phyloP scores from a whole-genome alignment of 2,888 invertebrate species.

The Euplagia quadripunctaria region DNA sequence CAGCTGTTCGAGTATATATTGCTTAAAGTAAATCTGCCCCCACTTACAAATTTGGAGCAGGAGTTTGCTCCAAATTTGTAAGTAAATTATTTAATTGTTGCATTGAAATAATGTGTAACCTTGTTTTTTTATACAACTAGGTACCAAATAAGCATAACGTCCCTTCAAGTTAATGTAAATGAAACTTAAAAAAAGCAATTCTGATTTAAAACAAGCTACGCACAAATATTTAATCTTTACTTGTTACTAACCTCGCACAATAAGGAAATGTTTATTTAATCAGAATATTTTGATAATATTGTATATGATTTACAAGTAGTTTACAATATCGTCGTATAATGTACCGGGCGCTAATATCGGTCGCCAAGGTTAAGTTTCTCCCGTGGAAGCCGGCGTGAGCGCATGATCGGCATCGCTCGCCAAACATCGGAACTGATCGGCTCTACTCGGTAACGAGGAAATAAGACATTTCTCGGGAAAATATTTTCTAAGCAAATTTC shows the following conservation, averaged over 20 bases:
- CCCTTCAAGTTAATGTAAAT: too few species aligned
- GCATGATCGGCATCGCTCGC: conserved; percentile 48
- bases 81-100: not conserved
- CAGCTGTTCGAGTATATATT: too few species aligned
- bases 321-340: conserved; percentile 22
- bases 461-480: conserved; percentile 30
- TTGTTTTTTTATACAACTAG: too few species aligned
- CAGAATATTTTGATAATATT: not conserved
- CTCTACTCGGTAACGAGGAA: conserved; percentile 33
- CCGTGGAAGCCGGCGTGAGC: conserved; percentile 47
- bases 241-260: not conserved
- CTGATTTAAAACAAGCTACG: not conserved
- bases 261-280: conserved; percentile 1
- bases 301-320: conserved; percentile 5
- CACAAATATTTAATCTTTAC: not conserved
- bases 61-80: too few species aligned
- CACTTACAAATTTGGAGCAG: too few species aligned
- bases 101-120: not conserved
- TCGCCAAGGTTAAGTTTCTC: conserved; percentile 66
- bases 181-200: not conserved
- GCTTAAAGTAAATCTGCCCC: too few species aligned
- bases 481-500: conserved; percentile 26
- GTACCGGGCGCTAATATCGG: conserved; percentile 48
- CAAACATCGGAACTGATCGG: conserved; percentile 47
- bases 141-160: too few species aligned